Evolutionary conservation across 2,888 invertebrate genomes (phyloP).

Genomic region (Xylophagus ater): DNA sequence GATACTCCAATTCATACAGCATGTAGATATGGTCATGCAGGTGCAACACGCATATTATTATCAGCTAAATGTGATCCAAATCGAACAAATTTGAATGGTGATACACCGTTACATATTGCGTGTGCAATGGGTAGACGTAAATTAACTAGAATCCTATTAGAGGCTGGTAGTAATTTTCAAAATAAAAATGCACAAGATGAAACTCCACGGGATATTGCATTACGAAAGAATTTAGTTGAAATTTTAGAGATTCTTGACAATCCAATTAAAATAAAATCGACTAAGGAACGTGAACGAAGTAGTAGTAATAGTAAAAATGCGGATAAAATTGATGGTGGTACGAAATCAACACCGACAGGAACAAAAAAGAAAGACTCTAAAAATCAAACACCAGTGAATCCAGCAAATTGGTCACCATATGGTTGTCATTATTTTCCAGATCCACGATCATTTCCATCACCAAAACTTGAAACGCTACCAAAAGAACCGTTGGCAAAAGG

Average conservation of each 20-base stretch:
- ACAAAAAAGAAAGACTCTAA: constrained; percentile 45
- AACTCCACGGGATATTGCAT: constrained; percentile 80
- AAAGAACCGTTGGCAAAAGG: constrained; percentile 76
- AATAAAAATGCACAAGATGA: constrained; percentile 54
- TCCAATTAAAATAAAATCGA: constrained; percentile 32
- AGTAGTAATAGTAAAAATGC: constrained; percentile 17
- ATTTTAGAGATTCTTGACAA: constrained; percentile 67
- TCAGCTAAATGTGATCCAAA: constrained; percentile 79
- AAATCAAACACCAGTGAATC: constrained; percentile 28
- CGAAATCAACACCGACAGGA: constrained; percentile 28
- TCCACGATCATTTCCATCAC: constrained; percentile 72
- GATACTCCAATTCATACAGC: constrained; percentile 92
- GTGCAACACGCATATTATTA: constrained; percentile 85
- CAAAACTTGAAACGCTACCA: constrained; percentile 74
- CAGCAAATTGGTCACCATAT: constrained; percentile 71
- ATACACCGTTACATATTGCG: constrained; percentile 87
- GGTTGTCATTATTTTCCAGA: constrained; percentile 87
- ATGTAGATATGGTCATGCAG: constrained; percentile 91
- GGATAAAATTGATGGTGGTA: constrained; percentile 21
- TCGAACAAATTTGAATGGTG: constrained; percentile 91
- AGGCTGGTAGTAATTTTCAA: constrained; percentile 65
- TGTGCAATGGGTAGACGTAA: constrained; percentile 89
- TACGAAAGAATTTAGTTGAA: constrained; percentile 74
- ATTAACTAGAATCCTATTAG: constrained; percentile 77
- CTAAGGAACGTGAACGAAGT: constrained; percentile 27